These are phyloP conservation scores for Tursiops truncatus DNA, from an alignment of 2,113 vertebrate species.

Conservation along the genomic window DNA sequence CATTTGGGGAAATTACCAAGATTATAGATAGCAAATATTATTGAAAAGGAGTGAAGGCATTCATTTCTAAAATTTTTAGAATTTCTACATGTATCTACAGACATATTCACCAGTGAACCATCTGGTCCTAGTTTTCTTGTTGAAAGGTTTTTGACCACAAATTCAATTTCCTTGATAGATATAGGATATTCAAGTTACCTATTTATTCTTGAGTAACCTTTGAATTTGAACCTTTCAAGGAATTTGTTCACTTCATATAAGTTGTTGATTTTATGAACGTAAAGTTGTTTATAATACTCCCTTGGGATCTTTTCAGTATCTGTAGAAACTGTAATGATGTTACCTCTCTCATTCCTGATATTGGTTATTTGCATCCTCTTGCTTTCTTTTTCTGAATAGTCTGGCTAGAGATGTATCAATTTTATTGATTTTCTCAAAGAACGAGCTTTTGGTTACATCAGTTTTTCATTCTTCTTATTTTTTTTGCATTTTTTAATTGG, in stretches of 20 bases:
- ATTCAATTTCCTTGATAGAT: not conserved
- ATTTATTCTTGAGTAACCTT: not conserved
- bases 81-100: not conserved
- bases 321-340: not conserved
- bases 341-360: not conserved
- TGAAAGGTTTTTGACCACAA: not conserved
- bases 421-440: not conserved
- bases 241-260: not conserved
- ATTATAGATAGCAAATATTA: not conserved
- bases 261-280: not conserved
- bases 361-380: not conserved
- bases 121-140: not conserved
- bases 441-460: not conserved
- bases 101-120: not conserved
- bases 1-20: slow-evolving; percentile 1
- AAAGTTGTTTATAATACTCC: not conserved
- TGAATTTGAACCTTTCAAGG: not conserved
- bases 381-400: not conserved
- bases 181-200: not conserved
- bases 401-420: not conserved
- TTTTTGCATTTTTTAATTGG: too few species aligned
- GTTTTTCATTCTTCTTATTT: not conserved
- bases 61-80: not conserved
- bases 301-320: not conserved
- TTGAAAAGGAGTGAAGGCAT: not conserved